phyloP scores from a whole-genome alignment of 1,140 invertebrate species.

The Temnothorax nylanderi region DNA sequence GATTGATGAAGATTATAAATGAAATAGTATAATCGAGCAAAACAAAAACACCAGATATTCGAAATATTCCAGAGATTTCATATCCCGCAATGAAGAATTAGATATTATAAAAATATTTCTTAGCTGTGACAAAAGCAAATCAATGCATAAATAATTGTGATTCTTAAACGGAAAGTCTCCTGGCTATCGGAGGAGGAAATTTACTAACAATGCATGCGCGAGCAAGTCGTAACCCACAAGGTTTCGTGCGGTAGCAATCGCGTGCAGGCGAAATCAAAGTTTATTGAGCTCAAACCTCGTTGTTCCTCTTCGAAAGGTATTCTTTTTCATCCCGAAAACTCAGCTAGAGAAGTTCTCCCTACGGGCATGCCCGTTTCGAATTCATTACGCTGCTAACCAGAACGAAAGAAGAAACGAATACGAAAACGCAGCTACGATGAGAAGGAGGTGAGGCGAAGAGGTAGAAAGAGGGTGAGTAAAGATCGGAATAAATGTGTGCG shows the following conservation, averaged over 20 bases:
- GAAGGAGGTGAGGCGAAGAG: background rate
- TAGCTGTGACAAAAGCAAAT: background rate
- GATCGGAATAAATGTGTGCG: constrained; percentile 17
- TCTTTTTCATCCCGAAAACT: constrained; percentile 63
- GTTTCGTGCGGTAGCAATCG: constrained; percentile 54
- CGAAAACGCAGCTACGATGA: constrained; percentile 8
- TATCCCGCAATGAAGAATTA: background rate
- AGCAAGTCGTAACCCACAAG: background rate
- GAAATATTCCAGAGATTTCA: background rate
- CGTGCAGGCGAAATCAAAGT: constrained; percentile 69
- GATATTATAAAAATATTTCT: background rate
- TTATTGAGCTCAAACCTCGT: constrained; percentile 36
- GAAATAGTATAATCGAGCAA: background rate
- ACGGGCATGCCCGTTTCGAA: constrained; percentile 58
- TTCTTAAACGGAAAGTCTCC: background rate
- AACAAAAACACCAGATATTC: background rate
- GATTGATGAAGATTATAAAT: background rate
- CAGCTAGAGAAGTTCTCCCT: constrained; percentile 57
- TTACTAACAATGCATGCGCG: constrained; percentile 19
- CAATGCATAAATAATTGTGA: background rate
- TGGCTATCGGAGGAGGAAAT: background rate
- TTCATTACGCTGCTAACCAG: constrained; percentile 64
- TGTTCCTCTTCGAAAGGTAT: constrained; percentile 58
- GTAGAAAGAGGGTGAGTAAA: background rate
- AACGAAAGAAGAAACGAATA: constrained; percentile 3